Conservation (phyloP, 2,113 vertebrate genomes). For the Archocentrus centrarchus region DNA sequence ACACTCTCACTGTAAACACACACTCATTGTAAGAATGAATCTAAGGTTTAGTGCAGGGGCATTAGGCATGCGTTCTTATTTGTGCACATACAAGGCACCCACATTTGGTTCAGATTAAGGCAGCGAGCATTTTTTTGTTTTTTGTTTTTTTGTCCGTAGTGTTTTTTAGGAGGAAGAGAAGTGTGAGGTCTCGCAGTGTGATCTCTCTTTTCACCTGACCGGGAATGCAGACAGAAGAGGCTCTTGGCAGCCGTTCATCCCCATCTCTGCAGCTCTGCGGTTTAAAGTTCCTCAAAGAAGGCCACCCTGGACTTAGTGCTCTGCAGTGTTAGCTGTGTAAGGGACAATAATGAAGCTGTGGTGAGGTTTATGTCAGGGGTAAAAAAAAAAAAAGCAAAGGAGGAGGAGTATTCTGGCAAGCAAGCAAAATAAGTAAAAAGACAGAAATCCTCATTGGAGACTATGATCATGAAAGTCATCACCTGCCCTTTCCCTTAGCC, state of each 20-base stretch:
- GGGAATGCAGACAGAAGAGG: slow-evolving; percentile 47
- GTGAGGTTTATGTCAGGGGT: background rate
- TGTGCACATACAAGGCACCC: background rate
- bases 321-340: slow-evolving; percentile 92
- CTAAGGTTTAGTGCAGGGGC: slow-evolving; percentile 16
- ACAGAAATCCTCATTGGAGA: background rate
- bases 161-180: slow-evolving; percentile 3
- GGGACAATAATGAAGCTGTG: slow-evolving; percentile 12
- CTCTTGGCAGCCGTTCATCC: slow-evolving; percentile 6
- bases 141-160: background rate
- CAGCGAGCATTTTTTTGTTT: slow-evolving; percentile 12
- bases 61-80: background rate
- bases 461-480: background rate
- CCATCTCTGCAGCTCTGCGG: background rate
- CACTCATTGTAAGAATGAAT: slow-evolving; percentile 24
- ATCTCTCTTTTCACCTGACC: slow-evolving; percentile 1
- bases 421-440: background rate
- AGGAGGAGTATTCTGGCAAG: background rate
- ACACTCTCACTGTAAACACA: slow-evolving; percentile 53
- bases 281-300: slow-evolving; percentile 95
- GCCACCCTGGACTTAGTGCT: slow-evolving; percentile 96
- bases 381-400: background rate
- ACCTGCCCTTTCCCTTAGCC: background rate
- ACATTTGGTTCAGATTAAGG: slow-evolving; percentile 3
- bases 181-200: background rate